phyloP scores from a whole-genome alignment of 2,113 vertebrate species.

The Recurvirostra avosetta region DNA sequence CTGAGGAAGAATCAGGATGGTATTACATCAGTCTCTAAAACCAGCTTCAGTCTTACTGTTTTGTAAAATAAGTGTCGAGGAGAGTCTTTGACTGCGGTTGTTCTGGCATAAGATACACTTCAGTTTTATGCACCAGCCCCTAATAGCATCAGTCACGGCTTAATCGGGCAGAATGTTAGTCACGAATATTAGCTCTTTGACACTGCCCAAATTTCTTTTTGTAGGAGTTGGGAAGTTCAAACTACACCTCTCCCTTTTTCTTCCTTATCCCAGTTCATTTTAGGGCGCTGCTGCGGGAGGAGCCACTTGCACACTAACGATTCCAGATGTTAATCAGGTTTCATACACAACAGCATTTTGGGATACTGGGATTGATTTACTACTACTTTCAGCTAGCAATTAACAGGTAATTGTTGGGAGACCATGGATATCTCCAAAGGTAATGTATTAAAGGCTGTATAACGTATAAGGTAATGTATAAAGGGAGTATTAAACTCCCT shows the following conservation, averaged over 20 bases:
- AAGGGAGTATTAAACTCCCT: background rate
- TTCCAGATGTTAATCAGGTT: conserved; percentile 50
- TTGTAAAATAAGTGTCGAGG: fast-evolving
- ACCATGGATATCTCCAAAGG: conserved; percentile 62
- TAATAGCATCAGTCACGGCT: background rate
- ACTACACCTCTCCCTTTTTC: background rate
- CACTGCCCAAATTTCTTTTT: background rate
- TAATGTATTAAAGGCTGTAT: background rate
- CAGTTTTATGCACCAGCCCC: background rate
- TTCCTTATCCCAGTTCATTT: background rate
- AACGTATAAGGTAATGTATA: background rate
- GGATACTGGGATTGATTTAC: conserved; percentile 29
- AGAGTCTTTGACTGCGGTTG: background rate
- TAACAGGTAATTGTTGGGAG: conserved; percentile 64
- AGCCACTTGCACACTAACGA: conserved; percentile 48
- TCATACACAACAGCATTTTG: conserved; percentile 54
- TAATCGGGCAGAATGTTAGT: background rate
- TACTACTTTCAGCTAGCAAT: conserved; percentile 68
- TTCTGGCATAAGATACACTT: background rate
- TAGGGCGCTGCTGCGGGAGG: conserved; percentile 68
- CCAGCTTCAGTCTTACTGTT: background rate
- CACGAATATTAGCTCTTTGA: background rate
- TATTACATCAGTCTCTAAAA: background rate
- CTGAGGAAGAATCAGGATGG: background rate
- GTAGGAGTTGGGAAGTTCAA: background rate